phyloP scores from a whole-genome alignment of 2,113 vertebrate species.

The Emydocephalus ijimae region DNA sequence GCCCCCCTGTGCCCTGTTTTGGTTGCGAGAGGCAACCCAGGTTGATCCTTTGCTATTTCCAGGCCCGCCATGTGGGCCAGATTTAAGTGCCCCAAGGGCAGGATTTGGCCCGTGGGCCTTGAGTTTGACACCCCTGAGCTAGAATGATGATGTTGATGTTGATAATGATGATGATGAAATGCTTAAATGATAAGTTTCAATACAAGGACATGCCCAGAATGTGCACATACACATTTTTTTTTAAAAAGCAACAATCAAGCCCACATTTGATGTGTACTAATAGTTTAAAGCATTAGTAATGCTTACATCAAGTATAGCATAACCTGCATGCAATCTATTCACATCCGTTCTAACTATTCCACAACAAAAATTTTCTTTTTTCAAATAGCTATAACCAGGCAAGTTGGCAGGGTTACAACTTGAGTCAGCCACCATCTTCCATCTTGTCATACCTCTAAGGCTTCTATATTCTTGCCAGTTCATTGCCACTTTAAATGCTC shows the following conservation, averaged over 20 bases:
- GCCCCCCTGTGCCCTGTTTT: too few species aligned
- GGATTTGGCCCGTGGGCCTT: too few species aligned
- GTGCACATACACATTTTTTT: background rate
- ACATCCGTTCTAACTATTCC: background rate
- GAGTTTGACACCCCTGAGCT: too few species aligned
- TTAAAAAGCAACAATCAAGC: background rate
- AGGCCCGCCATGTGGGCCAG: too few species aligned
- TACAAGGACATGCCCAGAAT: background rate
- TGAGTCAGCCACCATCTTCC: background rate
- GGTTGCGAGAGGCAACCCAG: too few species aligned
- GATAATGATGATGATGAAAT: background rate
- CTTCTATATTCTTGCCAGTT: background rate
- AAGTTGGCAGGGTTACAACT: background rate
- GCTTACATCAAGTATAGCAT: background rate
- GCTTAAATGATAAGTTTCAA: background rate
- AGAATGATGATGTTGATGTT: too few species aligned
- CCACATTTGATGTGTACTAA: background rate
- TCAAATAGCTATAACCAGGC: background rate
- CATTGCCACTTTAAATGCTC: background rate
- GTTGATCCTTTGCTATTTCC: too few species aligned
- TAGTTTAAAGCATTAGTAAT: background rate
- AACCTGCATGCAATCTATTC: background rate
- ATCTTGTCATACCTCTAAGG: background rate
- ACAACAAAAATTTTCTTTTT: background rate
- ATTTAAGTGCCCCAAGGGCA: too few species aligned